Evolutionary conservation across 2,888 invertebrate species (phyloP).

Genomic region (Apotomis betuletana): DNA sequence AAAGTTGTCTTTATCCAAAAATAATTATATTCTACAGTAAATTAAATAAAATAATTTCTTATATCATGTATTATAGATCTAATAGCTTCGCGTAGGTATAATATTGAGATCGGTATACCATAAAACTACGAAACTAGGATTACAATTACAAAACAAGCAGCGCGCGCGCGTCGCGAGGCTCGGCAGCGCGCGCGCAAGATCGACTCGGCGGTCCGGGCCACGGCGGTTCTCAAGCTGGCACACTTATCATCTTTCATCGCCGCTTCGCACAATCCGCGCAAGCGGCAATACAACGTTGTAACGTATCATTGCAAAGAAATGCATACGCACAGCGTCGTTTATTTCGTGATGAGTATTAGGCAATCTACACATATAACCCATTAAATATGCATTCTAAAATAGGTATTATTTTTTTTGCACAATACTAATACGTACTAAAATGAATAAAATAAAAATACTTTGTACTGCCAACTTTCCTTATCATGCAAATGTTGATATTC

Average conservation of each 20-base stretch:
- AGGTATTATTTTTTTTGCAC: slow-evolving; percentile 19
- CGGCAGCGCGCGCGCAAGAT: neutral
- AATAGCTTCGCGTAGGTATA: slow-evolving; percentile 76
- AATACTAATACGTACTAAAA: slow-evolving; percentile 18
- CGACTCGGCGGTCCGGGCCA: neutral
- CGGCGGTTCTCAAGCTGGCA: no score
- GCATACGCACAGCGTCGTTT: slow-evolving; percentile 12
- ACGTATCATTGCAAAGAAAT: neutral
- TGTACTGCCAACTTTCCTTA: slow-evolving; percentile 32
- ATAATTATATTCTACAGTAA: slow-evolving; percentile 64
- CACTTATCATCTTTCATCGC: no score
- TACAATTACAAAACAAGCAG: slow-evolving; percentile 28
- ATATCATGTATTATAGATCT: slow-evolving; percentile 64
- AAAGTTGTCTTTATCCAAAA: slow-evolving; percentile 77
- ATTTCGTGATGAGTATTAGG: slow-evolving; percentile 19
- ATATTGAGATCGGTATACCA: slow-evolving; percentile 78
- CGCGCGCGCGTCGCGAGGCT: slow-evolving; percentile 4
- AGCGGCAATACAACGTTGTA: neutral
- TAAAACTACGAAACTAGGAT: slow-evolving; percentile 40
- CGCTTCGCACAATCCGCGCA: neutral
- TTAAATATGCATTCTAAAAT: slow-evolving; percentile 12
- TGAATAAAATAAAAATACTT: slow-evolving; percentile 38
- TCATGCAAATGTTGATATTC: slow-evolving; percentile 7
- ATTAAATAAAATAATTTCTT: slow-evolving; percentile 65
- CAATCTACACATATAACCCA: slow-evolving; percentile 22